A percentile compares a stretch with the other conserved stretches of the same genome.
phyloP scores from a whole-genome alignment of 2,113 vertebrate genomes.

The Sterna hirundo region DNA sequence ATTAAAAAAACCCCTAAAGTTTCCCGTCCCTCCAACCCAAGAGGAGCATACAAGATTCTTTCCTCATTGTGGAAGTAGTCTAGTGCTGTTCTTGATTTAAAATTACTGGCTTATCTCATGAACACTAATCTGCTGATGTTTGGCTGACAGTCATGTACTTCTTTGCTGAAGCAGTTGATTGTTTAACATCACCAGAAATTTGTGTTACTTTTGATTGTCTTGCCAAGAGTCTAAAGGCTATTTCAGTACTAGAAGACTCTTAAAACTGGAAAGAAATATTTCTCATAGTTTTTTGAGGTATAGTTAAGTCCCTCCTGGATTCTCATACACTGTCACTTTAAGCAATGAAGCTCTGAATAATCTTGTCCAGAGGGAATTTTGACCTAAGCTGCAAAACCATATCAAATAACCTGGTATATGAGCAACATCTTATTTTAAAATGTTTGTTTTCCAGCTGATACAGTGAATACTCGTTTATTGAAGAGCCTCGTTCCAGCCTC shows the following conservation, averaged over 20 bases:
- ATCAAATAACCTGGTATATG: not conserved
- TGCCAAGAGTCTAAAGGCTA: not conserved
- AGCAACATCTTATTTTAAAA: not conserved
- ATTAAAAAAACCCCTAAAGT: not conserved
- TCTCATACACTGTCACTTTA: not conserved
- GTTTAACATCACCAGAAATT: not conserved
- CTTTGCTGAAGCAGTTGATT: not conserved
- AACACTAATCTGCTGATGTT: not conserved
- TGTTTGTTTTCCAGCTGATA: slow-evolving; percentile 69
- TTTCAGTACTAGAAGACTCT: not conserved
- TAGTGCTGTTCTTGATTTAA: not conserved
- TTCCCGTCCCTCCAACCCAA: not conserved
- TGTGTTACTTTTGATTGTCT: not conserved
- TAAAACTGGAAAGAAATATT: not conserved
- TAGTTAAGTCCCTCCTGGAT: not conserved
- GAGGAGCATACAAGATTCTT: not conserved
- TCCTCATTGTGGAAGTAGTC: not conserved
- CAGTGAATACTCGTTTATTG: slow-evolving; percentile 77
- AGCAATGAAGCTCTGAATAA: not conserved
- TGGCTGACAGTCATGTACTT: not conserved
- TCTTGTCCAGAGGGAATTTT: not conserved
- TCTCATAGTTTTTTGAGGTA: not conserved
- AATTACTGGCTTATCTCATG: not conserved
- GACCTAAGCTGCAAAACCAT: not conserved
- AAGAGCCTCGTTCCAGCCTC: slow-evolving; percentile 88